Percentiles rank a stretch among this genome's conserved stretches.
These are phyloP conservation scores for Telmatherina bonti DNA, from an alignment of 2,797 vertebrate genomes.

Conservation along the genomic window DNA sequence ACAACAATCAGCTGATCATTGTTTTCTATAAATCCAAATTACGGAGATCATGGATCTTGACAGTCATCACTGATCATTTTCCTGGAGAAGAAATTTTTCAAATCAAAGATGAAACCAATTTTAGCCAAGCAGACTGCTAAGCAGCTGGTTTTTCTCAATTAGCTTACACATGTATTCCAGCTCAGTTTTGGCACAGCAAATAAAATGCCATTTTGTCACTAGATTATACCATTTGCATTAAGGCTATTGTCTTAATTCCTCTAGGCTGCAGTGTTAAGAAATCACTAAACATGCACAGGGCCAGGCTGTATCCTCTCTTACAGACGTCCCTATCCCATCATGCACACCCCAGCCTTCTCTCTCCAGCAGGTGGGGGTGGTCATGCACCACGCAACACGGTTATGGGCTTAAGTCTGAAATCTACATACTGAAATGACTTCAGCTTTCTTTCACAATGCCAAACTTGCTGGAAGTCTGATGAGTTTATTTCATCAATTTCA, in stretches of 20 bases:
- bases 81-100: slow-evolving; percentile 56
- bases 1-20: slow-evolving; percentile 46
- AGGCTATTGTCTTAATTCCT: slow-evolving; percentile 77
- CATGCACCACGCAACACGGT: slow-evolving; percentile 77
- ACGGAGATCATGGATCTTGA: slow-evolving; percentile 61
- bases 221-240: slow-evolving; percentile 76
- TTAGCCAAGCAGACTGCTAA: slow-evolving; percentile 66
- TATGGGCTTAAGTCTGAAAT: slow-evolving; percentile 82
- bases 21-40: slow-evolving; percentile 55
- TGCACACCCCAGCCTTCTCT: slow-evolving; percentile 73
- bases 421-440: slow-evolving; percentile 83
- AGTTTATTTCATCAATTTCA: slow-evolving; percentile 81
- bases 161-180: slow-evolving; percentile 75
- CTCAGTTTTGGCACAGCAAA: slow-evolving; percentile 67
- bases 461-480: slow-evolving; percentile 81
- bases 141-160: slow-evolving; percentile 70
- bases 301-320: slow-evolving; percentile 75
- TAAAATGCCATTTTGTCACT: slow-evolving; percentile 73
- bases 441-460: slow-evolving; percentile 77
- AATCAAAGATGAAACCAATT: slow-evolving; percentile 74
- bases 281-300: slow-evolving; percentile 68
- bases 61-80: slow-evolving; percentile 66
- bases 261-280: slow-evolving; percentile 69
- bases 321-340: slow-evolving; percentile 77
- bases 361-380: slow-evolving; percentile 82